These are phyloP conservation scores for Leptosomus discolor DNA, from an alignment of 2,113 vertebrate species.

Conservation along the genomic window DNA sequence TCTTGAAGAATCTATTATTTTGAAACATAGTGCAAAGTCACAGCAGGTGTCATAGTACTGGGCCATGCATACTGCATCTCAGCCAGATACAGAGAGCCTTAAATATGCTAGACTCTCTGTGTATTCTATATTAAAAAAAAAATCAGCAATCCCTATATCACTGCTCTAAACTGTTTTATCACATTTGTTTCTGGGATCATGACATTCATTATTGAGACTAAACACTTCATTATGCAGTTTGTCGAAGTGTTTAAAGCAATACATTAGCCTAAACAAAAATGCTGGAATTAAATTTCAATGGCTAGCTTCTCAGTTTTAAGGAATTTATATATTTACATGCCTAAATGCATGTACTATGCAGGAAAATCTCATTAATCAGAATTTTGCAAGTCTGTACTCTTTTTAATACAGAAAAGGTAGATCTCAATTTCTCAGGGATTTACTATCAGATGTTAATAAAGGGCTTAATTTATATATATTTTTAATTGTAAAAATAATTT, in stretches of 20 bases:
- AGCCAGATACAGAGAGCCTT: conserved; percentile 23
- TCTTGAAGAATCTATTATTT: conserved; percentile 66
- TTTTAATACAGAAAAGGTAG: neutral
- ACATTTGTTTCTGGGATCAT: conserved; percentile 26
- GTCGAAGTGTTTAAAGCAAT: conserved; percentile 16
- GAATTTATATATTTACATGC: neutral
- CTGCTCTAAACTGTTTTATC: neutral
- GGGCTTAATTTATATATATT: neutral
- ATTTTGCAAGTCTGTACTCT: neutral
- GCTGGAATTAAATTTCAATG: conserved; percentile 3
- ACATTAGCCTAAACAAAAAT: conserved; percentile 4
- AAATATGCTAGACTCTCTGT: neutral
- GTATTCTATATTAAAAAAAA: neutral
- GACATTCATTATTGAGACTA: conserved; percentile 47
- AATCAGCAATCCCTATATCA: neutral
- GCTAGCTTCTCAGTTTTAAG: neutral
- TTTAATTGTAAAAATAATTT: neutral
- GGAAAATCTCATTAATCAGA: neutral
- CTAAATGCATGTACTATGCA: neutral
- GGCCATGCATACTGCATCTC: neutral
- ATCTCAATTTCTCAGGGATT: neutral
- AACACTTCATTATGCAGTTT: conserved; percentile 47
- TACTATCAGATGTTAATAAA: neutral
- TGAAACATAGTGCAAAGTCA: conserved; percentile 63
- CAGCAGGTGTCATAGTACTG: conserved; percentile 42